phyloP scores from a whole-genome alignment of 1,140 invertebrate species.

The Euura lappo region DNA sequence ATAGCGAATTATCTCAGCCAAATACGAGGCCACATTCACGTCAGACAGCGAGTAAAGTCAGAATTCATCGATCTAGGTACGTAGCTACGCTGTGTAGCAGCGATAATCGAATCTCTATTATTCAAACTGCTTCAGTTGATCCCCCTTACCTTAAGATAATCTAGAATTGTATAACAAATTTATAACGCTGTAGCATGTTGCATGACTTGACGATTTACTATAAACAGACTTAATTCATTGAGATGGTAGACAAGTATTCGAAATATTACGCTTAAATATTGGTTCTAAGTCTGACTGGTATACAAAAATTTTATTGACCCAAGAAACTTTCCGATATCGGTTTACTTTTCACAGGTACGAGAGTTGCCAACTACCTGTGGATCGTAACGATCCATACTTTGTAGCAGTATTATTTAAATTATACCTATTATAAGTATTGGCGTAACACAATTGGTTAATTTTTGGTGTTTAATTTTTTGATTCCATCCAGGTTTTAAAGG shows the following conservation, averaged over 20 bases:
- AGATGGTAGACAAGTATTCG: neutral
- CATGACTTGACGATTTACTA: slow-evolving; percentile 25
- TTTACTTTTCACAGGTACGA: neutral
- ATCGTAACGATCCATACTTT: neutral
- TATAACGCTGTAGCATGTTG: slow-evolving; percentile 32
- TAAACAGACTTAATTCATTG: slow-evolving; percentile 11
- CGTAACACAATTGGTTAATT: slow-evolving; percentile 25
- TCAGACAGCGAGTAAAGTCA: slow-evolving; percentile 43
- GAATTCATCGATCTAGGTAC: slow-evolving; percentile 47
- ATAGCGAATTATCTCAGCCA: slow-evolving; percentile 59
- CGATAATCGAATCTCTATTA: slow-evolving; percentile 2
- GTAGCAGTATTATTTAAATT: neutral
- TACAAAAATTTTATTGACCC: neutral
- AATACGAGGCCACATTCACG: slow-evolving; percentile 56
- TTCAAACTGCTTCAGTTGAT: neutral
- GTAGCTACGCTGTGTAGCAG: slow-evolving; percentile 12
- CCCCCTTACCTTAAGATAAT: neutral
- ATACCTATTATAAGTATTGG: slow-evolving; percentile 8
- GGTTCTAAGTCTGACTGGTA: too few relatives aligned
- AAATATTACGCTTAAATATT: neutral
- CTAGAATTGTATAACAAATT: neutral
- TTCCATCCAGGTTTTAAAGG: slow-evolving; percentile 42
- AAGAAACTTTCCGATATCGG: neutral
- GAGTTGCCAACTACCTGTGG: neutral
- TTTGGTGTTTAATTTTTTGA: slow-evolving; percentile 34